Evolutionary conservation across 2,113 vertebrate genomes (phyloP), one percentile per base, ranked within the genome.

Genomic region (Drymodes brunneopygia): DNA sequence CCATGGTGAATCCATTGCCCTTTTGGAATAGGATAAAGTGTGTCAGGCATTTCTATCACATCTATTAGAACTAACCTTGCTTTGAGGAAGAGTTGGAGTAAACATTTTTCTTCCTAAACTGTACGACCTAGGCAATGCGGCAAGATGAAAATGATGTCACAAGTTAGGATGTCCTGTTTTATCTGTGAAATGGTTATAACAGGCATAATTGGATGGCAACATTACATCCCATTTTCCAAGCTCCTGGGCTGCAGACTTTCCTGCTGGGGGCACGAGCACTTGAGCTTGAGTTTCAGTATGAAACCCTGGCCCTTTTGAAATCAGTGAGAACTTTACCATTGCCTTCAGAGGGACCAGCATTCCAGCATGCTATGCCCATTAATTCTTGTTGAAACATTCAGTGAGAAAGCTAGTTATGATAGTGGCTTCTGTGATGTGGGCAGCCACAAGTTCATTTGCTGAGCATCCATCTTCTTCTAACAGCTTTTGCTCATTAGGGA

Each of bases 351-450:
- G 62, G 29, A 77, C 62, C 33, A 95, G 62, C 36, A 91, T 95
- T 95, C 90, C 87, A 90, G 89, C 81, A 81, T 0, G 0, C 81
- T 29, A 29, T 75, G 81, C n/a, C 73, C 45, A 79, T 82, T 92
- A 92, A 67, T 86, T 89, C 66, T 85, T 64, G 58, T 44, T 81
- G 84, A 96, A 83, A 94, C 65, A 91, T 88, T 67, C 61, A 47
- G 38, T 23, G 10, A 90, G 58, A 91, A 57, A 80, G 47, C 74
- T 69, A 73, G 89, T 91, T 95, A 85, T 77, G 74, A 90, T 69
- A 92, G 87, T 83, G 74, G 87, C 64, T 91, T 73, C 90, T 96
- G 58, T 92, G 86, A 94, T 95, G 91, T 92, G 94, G 91, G 74
- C 66, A 91, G 86, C 91, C 78, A 96, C 86, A 94, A 82, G 81